Evolutionary conservation across 1,140 invertebrate genomes (phyloP), one percentile per base, ranked within the genome.

Genomic region (Zaprionus africanus): DNA sequence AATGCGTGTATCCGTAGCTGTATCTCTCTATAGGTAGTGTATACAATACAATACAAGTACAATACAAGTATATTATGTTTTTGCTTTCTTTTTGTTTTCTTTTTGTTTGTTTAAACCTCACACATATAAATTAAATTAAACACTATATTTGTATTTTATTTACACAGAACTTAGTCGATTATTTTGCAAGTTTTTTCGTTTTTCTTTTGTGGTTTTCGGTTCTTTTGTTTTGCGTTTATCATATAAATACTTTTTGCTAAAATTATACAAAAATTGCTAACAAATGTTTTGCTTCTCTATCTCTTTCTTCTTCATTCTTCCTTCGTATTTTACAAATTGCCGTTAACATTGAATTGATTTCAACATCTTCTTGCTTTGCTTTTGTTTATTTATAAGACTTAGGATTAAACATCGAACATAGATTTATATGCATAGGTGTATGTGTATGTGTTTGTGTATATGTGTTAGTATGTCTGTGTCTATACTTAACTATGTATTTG

Each of bases 361-460:
- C 81, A 79, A 79, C 58, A 60, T 85, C 76, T 49, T 67, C 81
- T 72, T 57, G 24, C 46, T 51, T 17, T 49, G 43, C 19, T 4
- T 76, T 72, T 85, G 46, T 90, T 72, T 81, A 72, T 63, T 60
- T 53, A 57, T 90, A 79, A 82, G 85, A 88, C 85, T 90, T 90
- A 83, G 84, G 73, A 46, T 67, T 87, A 84, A 87, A 88, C 83
- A 83, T 88, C 77, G 78, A 87, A 83, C 80, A 83, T 88, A 76
- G 66, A 82, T 76, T 53, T 81, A 56, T 68, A 51, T 67, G 38
- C 57, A 19, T 43, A 57, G 31, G 41, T 60, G 46, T 60, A 19
- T 74, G 12, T 68, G 12, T 62, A 64, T 63, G 49, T 65, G 15
- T 67, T 4, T 51, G 19, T 68, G 7, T 54, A 15, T 36, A 26